Percentiles rank a stretch among this genome's conserved stretches.
These are phyloP conservation scores for Ryuthela nishihirai DNA, from an alignment of 2,888 invertebrate species.

Conservation along the genomic window DNA sequence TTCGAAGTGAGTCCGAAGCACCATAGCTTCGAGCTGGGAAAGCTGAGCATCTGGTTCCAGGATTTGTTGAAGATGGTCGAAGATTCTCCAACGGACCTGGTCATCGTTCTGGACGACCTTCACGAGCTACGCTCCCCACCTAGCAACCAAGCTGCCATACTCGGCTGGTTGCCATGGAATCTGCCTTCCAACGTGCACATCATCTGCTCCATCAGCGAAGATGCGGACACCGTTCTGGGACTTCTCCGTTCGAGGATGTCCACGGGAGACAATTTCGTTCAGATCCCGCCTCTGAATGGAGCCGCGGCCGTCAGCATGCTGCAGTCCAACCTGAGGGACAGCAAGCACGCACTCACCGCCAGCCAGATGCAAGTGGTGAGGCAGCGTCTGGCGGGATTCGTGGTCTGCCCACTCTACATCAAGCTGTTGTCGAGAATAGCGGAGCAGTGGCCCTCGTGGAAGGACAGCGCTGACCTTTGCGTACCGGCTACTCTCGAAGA, in stretches of 20 bases:
- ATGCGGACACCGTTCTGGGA: slow-evolving; percentile 32
- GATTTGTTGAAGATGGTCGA: slow-evolving; percentile 69
- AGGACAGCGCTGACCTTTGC: slow-evolving; percentile 3
- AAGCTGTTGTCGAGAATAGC: slow-evolving; percentile 18
- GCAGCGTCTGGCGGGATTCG: slow-evolving; percentile 3
- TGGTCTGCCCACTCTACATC: slow-evolving; percentile 23
- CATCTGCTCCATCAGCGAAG: slow-evolving; percentile 56
- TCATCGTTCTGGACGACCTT: slow-evolving; percentile 75
- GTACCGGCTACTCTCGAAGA: slow-evolving; percentile 37
- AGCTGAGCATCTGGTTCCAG: slow-evolving; percentile 81
- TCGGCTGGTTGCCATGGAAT: slow-evolving; percentile 73
- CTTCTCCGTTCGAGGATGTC: slow-evolving; percentile 38
- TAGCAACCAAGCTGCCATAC: slow-evolving; percentile 62
- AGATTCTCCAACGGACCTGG: slow-evolving; percentile 65
- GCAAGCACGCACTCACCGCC: slow-evolving; percentile 22
- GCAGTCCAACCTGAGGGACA: slow-evolving; percentile 38
- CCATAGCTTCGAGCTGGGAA: slow-evolving; percentile 78
- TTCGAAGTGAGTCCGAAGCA: slow-evolving; percentile 63
- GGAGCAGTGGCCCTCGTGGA: slow-evolving; percentile 32
- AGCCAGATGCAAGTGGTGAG: slow-evolving; percentile 26
- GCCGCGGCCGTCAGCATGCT: slow-evolving; percentile 35
- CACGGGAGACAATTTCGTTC: slow-evolving; percentile 37
- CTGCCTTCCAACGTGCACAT: slow-evolving; percentile 75
- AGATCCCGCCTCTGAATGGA: slow-evolving; percentile 21
- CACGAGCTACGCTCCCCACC: slow-evolving; percentile 61